Evolutionary conservation across 2,797 vertebrate species (phyloP).

Genomic region (Onychomys torridus): DNA sequence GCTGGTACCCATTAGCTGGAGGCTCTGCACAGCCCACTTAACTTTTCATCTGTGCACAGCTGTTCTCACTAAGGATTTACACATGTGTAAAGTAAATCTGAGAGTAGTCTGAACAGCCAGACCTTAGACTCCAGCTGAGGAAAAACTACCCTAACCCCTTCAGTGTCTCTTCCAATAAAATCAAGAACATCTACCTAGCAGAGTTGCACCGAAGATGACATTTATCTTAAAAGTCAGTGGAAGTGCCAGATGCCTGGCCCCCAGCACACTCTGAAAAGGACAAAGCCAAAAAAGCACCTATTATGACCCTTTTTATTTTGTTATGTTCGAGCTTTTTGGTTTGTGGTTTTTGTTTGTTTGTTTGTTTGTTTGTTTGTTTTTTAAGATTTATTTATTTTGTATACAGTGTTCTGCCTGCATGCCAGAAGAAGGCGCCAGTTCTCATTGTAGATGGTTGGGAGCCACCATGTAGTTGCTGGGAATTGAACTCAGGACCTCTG

Average conservation of each 20-base stretch:
- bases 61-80: background rate
- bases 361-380: no score
- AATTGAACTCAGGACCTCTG: no score
- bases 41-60: background rate
- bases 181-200: background rate
- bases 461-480: no score
- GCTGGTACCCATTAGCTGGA: background rate
- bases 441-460: no score
- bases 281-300: background rate
- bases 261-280: background rate
- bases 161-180: background rate
- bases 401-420: no score
- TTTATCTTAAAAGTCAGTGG: conserved; percentile 34
- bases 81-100: background rate
- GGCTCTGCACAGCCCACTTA: background rate
- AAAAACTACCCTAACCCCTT: background rate
- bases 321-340: background rate
- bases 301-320: background rate
- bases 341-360: background rate
- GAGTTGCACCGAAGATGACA: background rate
- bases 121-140: background rate
- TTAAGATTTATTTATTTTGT: no score
- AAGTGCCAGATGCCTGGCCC: background rate
- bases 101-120: background rate
- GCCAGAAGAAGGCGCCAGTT: no score